phyloP scores from a whole-genome alignment of 35 echinoderm and acorn worm species.

The Nesometra sesokonis region DNA sequence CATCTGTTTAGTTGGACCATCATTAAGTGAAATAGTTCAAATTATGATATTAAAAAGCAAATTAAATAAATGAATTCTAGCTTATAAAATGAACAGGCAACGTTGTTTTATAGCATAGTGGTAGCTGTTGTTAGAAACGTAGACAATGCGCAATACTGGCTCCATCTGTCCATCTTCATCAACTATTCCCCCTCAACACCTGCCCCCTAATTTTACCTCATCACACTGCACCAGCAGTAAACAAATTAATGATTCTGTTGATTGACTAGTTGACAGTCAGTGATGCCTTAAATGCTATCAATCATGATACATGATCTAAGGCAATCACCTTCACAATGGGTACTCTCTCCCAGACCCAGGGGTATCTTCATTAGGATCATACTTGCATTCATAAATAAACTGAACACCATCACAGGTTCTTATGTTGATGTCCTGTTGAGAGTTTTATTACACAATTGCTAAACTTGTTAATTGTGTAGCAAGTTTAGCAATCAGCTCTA shows the following conservation, averaged over 20 bases:
- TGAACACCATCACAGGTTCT: too few relatives aligned
- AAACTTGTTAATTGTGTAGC: not conserved
- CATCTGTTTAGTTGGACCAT: too few relatives aligned
- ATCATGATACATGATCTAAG: not conserved
- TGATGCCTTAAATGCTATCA: not conserved
- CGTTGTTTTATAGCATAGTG: too few relatives aligned
- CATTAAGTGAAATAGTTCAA: too few relatives aligned
- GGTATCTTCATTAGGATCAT: not conserved
- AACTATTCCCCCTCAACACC: not conserved
- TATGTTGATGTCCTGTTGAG: not conserved
- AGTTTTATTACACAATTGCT: not conserved
- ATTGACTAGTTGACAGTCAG: not conserved
- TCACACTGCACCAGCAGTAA: not conserved
- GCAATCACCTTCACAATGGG: not conserved
- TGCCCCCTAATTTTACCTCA: too few relatives aligned
- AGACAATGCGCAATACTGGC: not conserved
- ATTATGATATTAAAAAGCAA: too few relatives aligned
- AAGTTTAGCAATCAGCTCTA: too few relatives aligned
- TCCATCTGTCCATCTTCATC: not conserved
- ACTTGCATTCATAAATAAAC: not conserved
- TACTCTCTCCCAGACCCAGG: not conserved
- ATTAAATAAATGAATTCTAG: too few relatives aligned
- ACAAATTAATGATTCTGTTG: not conserved
- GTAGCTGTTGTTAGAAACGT: too few relatives aligned
- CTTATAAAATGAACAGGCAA: too few relatives aligned